These are phyloP conservation scores for Caenorhabditis remanei DNA, from an alignment of 1,140 invertebrate species.

Conservation along the genomic window DNA sequence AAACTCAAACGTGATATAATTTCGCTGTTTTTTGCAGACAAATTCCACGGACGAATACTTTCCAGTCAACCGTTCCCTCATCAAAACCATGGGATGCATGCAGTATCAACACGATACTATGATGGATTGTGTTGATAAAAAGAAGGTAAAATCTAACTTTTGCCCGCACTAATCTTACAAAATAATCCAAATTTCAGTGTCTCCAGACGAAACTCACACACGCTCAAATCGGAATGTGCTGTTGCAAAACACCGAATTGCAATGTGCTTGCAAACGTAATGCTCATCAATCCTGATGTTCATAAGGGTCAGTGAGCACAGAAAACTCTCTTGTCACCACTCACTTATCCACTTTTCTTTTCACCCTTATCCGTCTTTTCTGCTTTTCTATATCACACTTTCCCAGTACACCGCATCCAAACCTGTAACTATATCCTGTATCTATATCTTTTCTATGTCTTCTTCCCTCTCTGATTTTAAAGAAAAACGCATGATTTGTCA, in stretches of 20 bases:
- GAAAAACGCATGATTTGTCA: neutral
- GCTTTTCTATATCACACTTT: no score
- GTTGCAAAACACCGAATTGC: neutral
- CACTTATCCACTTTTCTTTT: neutral
- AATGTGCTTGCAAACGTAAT: neutral
- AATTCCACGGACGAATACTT: neutral
- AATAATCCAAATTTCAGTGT: neutral
- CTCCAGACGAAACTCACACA: neutral
- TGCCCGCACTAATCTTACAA: neutral
- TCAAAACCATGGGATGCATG: conserved; percentile 12
- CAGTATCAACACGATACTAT: neutral
- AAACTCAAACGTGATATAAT: no score
- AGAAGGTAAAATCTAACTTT: neutral
- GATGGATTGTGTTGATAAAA: neutral
- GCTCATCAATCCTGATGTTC: neutral
- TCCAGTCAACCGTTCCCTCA: neutral
- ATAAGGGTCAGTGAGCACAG: conserved; percentile 33
- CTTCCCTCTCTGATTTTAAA: no score
- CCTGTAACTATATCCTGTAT: no score
- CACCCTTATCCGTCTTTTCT: no score
- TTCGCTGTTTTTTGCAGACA: neutral
- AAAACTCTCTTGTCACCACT: neutral
- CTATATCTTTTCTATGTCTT: no score
- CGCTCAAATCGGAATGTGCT: neutral
- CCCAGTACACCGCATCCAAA: no score